A percentile compares a stretch with the other conserved stretches of the same genome.
phyloP scores from a whole-genome alignment of 2,888 invertebrate genomes.

The Antheraea yamamai region DNA sequence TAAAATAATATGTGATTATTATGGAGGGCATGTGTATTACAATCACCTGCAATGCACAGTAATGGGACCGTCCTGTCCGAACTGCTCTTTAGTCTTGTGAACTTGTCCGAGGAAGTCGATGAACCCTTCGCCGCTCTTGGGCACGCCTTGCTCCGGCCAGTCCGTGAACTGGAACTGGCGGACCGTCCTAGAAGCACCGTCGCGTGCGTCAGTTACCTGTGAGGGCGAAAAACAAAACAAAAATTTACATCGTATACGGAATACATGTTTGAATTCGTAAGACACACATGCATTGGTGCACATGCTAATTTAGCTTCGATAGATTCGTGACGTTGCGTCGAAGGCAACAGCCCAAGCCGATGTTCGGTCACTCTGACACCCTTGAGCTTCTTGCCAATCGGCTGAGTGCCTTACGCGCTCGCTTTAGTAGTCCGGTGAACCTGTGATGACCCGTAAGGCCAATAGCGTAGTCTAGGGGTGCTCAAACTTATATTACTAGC shows the following conservation, averaged over 20 bases:
- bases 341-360: too few relatives aligned
- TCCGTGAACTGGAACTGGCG: slow-evolving; percentile 98
- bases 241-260: not conserved
- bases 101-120: slow-evolving; percentile 99
- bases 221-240: not conserved
- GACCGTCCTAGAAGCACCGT: slow-evolving; percentile 97
- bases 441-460: too few relatives aligned
- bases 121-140: slow-evolving; percentile 98
- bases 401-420: too few relatives aligned
- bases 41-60: slow-evolving; percentile 96
- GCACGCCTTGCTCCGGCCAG: slow-evolving; percentile 98
- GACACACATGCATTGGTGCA: too few relatives aligned
- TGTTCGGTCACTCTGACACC: too few relatives aligned
- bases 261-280: too few relatives aligned
- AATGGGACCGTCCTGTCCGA: slow-evolving; percentile 99
- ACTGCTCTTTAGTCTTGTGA: slow-evolving; percentile 99
- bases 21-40: not conserved
- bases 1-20: not conserved
- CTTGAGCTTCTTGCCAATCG: too few relatives aligned
- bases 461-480: too few relatives aligned
- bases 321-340: too few relatives aligned
- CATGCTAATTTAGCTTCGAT: too few relatives aligned
- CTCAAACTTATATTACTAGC: too few relatives aligned
- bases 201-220: slow-evolving; percentile 96
- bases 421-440: too few relatives aligned